A percentile compares a stretch with the other conserved stretches of the same genome.
Conservation (phyloP, 2,113 vertebrate species). For the Python bivittatus region DNA sequence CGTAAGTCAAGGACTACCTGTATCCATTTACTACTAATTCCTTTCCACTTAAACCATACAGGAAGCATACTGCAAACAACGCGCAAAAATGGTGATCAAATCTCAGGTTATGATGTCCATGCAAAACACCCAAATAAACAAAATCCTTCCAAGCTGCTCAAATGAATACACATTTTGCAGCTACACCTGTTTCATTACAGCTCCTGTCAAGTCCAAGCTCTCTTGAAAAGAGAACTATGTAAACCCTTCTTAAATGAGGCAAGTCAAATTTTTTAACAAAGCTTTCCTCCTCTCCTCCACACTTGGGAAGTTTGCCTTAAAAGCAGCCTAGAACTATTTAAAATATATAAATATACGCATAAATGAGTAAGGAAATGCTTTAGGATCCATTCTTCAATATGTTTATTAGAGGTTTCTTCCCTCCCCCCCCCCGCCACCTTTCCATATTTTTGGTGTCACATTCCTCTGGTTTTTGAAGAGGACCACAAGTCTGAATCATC, state of each 20-base stretch:
- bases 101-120: neutral
- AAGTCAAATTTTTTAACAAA: neutral
- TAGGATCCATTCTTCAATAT: no score
- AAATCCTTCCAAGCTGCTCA: neutral
- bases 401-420: neutral
- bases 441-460: neutral
- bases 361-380: no score
- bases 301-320: no score
- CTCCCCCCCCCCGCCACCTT: no score
- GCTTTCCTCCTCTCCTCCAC: neutral
- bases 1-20: no score
- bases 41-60: neutral
- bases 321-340: no score
- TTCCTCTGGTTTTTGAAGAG: neutral
- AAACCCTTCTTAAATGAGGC: neutral
- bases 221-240: neutral
- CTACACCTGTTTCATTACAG: neutral
- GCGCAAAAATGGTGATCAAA: neutral
- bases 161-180: neutral
- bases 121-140: neutral
- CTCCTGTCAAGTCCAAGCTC: neutral
- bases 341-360: no score
- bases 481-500: neutral
- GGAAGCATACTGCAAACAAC: neutral
- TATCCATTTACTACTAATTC: neutral